These are phyloP conservation scores for Rhabdomys pumilio DNA, from an alignment of 2,797 vertebrate species.

Conservation along the genomic window DNA sequence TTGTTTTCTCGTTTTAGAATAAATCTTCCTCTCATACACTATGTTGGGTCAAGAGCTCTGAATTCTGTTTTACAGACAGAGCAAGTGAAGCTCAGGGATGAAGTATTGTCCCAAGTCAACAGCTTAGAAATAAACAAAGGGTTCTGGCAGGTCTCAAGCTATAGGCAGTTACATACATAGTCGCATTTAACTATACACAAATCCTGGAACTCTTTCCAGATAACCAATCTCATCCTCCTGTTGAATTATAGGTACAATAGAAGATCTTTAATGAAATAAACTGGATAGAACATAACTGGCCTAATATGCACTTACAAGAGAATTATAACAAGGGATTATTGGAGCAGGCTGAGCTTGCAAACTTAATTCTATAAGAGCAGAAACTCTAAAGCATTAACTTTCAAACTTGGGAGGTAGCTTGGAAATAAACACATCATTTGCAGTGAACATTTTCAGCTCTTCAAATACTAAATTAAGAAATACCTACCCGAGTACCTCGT, in stretches of 20 bases:
- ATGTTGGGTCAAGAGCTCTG: not conserved
- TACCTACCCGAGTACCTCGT: constrained; percentile 84
- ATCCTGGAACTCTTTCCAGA: not conserved
- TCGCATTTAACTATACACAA: not conserved
- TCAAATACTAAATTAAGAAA: not conserved
- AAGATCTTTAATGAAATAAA: constrained; percentile 22
- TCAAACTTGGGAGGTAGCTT: not conserved
- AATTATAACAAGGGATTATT: not conserved
- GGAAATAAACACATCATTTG: not conserved
- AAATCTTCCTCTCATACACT: not conserved
- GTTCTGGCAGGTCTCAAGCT: not conserved
- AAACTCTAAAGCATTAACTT: not conserved
- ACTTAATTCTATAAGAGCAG: constrained; percentile 4
- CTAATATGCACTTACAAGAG: not conserved
- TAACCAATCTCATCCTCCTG: not conserved
- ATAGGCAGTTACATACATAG: no score
- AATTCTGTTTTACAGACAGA: constrained; percentile 55
- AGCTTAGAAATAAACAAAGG: not conserved
- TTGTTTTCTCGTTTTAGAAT: not conserved
- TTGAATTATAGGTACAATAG: not conserved
- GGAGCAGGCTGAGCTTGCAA: not conserved
- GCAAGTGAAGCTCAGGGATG: not conserved
- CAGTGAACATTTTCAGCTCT: not conserved
- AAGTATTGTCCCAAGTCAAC: not conserved
- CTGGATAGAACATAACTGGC: not conserved